Conservation (phyloP, 1,140 invertebrate genomes). For the Homalodisca vitripennis region DNA sequence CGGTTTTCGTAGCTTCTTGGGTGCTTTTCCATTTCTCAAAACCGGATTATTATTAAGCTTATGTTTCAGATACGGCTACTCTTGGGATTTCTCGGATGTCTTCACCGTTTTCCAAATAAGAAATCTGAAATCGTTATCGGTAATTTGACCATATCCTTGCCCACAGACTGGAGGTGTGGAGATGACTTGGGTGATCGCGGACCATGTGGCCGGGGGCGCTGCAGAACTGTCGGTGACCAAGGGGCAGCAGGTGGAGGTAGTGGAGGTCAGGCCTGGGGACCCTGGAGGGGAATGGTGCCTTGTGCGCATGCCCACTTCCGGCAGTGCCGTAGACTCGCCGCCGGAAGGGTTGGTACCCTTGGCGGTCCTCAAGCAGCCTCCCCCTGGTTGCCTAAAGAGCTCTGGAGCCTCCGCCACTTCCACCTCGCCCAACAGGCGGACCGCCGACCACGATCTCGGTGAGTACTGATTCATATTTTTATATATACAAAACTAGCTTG, state of each 20-base stretch:
- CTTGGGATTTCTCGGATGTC: no score
- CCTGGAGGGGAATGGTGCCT: conserved; percentile 66
- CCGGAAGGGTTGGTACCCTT: conserved; percentile 82
- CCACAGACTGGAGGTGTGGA: conserved; percentile 58
- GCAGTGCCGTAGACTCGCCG: conserved; percentile 56
- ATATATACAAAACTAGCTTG: no score
- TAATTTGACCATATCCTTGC: not conserved
- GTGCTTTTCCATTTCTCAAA: no score
- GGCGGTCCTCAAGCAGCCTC: conserved; percentile 76
- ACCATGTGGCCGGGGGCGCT: conserved; percentile 67
- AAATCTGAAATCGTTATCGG: no score
- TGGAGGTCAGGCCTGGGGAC: conserved; percentile 63
- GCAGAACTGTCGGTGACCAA: conserved; percentile 77
- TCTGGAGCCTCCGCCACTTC: conserved; percentile 55
- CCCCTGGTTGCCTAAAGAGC: conserved; percentile 25
- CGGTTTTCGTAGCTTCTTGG: no score
- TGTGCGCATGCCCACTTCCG: conserved; percentile 57
- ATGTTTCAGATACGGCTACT: no score
- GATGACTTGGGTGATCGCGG: conserved; percentile 84
- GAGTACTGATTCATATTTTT: no score
- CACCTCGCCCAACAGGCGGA: conserved; percentile 60
- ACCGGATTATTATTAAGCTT: no score
- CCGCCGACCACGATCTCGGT: conserved; percentile 43
- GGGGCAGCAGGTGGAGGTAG: conserved; percentile 89
- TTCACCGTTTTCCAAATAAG: no score